These are phyloP conservation scores for Halcyon senegalensis DNA, from an alignment of 2,113 vertebrate genomes.

Conservation along the genomic window DNA sequence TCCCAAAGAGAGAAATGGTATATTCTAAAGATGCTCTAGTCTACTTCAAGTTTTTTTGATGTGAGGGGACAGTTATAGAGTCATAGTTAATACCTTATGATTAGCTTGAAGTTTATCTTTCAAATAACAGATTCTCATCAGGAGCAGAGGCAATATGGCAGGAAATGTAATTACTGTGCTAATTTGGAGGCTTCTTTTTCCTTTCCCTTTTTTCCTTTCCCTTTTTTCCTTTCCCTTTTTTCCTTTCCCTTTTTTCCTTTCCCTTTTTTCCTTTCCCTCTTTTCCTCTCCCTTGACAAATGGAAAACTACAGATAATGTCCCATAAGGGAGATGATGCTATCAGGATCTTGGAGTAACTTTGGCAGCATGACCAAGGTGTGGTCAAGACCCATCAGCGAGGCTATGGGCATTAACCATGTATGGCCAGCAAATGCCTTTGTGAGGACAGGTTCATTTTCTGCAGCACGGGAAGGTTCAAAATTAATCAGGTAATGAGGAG, in stretches of 20 bases:
- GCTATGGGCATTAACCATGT: background rate
- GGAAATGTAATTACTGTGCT: background rate
- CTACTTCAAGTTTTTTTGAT: background rate
- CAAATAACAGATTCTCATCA: background rate
- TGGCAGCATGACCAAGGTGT: background rate
- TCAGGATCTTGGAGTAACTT: background rate
- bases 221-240: too few relatives aligned
- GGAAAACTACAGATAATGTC: background rate
- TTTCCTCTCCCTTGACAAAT: background rate
- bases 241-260: background rate
- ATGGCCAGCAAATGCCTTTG: background rate
- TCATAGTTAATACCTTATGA: background rate
- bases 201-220: too few relatives aligned
- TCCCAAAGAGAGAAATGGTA: background rate
- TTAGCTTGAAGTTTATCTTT: background rate
- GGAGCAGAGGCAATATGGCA: background rate
- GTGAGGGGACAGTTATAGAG: background rate
- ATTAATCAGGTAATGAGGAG: background rate
- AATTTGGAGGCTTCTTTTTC: accelerated
- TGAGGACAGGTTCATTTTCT: background rate
- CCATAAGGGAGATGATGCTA: background rate
- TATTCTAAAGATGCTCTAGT: background rate
- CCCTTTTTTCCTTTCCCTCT: too few relatives aligned
- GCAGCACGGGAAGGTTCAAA: background rate
- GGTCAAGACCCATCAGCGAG: background rate